A percentile compares a stretch with the other conserved stretches of the same genome.
Conservation (phyloP, 2,797 vertebrate genomes). For the Pseudochirops corinnae region DNA sequence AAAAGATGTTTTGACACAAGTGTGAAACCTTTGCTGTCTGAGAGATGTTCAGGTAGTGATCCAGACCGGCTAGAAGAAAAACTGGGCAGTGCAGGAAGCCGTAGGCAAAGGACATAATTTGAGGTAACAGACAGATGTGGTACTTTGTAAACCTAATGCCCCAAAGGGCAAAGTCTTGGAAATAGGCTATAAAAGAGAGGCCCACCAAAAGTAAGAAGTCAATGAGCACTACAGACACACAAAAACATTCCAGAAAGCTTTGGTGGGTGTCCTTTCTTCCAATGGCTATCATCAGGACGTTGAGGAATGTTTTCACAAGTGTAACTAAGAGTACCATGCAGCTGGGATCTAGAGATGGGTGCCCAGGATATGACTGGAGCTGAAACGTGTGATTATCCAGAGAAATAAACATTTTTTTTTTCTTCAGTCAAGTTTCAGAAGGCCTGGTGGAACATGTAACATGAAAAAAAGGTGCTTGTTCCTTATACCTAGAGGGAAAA, state of each 20-base stretch:
- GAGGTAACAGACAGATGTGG: constrained; percentile 90
- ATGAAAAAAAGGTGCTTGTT: constrained; percentile 18
- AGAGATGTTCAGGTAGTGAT: constrained; percentile 85
- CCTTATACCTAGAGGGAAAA: constrained; percentile 76
- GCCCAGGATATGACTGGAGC: constrained; percentile 44
- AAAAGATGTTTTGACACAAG: constrained; percentile 74
- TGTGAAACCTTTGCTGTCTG: constrained; percentile 55
- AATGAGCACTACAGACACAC: constrained; percentile 86
- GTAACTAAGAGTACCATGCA: constrained; percentile 84
- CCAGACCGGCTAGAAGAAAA: constrained; percentile 84
- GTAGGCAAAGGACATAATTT: constrained; percentile 86
- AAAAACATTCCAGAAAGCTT: constrained; percentile 89
- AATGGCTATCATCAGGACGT: constrained; percentile 86
- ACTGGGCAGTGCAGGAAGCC: constrained; percentile 87
- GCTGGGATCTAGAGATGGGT: constrained; percentile 72
- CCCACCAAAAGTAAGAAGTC: constrained; percentile 86
- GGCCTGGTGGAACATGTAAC: neutral
- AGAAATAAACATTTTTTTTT: constrained; percentile 79
- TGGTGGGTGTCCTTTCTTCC: constrained; percentile 78
- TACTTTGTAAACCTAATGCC: constrained; percentile 87
- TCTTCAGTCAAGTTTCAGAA: constrained; percentile 61
- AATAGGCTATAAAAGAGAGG: constrained; percentile 82
- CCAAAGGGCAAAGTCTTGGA: constrained; percentile 84
- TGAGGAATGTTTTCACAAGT: constrained; percentile 88
- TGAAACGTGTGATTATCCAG: constrained; percentile 77